Conservation (phyloP, 1,140 invertebrate genomes). For the Oryzaephilus surinamensis region DNA sequence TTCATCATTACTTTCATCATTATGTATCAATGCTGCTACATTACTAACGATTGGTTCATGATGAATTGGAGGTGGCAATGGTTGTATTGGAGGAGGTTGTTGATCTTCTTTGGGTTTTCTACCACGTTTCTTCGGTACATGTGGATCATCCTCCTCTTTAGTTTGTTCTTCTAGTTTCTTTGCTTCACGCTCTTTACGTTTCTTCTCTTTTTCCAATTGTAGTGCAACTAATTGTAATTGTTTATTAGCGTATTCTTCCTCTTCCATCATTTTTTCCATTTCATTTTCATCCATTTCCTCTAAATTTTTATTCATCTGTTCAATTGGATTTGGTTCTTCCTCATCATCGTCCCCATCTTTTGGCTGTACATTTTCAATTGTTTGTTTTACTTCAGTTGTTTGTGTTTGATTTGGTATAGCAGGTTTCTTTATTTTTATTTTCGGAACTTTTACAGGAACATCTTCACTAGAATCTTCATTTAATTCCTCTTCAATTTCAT, state of each 20-base stretch:
- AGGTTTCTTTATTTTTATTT: conserved; percentile 5
- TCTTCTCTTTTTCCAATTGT: conserved; percentile 41
- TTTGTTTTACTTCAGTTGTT: conserved; percentile 22
- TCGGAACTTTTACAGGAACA: conserved; percentile 5
- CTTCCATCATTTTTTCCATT: conserved; percentile 50
- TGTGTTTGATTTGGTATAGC: background rate
- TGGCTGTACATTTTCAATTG: conserved; percentile 10
- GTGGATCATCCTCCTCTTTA: background rate
- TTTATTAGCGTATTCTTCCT: conserved; percentile 48
- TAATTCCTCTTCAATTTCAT: too few relatives aligned
- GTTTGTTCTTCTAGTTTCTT: conserved; percentile 37
- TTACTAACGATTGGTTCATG: conserved; percentile 20
- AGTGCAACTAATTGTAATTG: conserved; percentile 43
- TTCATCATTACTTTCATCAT: conserved; percentile 25
- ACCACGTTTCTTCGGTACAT: conserved; percentile 33
- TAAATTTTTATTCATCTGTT: conserved; percentile 25
- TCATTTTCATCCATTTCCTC: conserved; percentile 44
- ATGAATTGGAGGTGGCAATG: too few relatives aligned
- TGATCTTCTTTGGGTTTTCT: conserved; percentile 20
- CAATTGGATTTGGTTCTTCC: conserved; percentile 17
- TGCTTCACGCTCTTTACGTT: conserved; percentile 42
- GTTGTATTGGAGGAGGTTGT: conserved; percentile 5
- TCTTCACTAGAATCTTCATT: conserved; percentile 9
- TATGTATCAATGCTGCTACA: conserved; percentile 14
- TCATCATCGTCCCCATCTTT: conserved; percentile 16